Evolutionary conservation across 2,797 vertebrate genomes (phyloP).

Genomic region (Molossus molossus): DNA sequence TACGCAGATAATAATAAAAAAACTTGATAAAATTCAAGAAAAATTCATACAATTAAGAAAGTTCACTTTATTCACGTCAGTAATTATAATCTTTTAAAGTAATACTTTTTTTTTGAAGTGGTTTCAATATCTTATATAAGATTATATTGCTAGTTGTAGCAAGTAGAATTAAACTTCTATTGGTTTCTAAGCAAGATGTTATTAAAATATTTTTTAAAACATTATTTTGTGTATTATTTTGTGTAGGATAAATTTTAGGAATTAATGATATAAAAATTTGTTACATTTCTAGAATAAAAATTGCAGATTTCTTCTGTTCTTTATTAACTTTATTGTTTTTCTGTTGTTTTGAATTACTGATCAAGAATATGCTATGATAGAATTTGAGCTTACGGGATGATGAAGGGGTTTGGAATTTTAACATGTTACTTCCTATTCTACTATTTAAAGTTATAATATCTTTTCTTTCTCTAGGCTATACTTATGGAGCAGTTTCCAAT

Average conservation of each 20-base stretch:
- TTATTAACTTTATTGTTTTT: slow-evolving; percentile 26
- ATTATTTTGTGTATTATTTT: background rate
- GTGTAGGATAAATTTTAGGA: background rate
- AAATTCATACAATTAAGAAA: slow-evolving; percentile 23
- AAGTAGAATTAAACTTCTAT: background rate
- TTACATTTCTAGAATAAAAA: slow-evolving; percentile 63
- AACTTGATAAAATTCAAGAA: background rate
- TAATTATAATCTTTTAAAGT: slow-evolving; percentile 40
- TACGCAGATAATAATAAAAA: background rate
- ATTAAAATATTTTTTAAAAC: background rate
- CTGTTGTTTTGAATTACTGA: background rate
- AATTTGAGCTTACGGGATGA: slow-evolving; percentile 50
- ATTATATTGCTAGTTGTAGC: slow-evolving; percentile 12
- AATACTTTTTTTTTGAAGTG: slow-evolving; percentile 2
- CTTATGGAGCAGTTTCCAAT: slow-evolving; percentile 78
- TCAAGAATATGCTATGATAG: background rate
- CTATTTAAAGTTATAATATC: slow-evolving; percentile 11
- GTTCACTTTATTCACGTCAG: background rate
- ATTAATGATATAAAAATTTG: background rate
- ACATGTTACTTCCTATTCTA: background rate
- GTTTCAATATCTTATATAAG: background rate
- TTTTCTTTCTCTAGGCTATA: slow-evolving; percentile 80
- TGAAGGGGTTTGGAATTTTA: slow-evolving; percentile 41
- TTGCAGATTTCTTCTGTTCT: background rate
- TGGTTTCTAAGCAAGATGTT: slow-evolving; percentile 4